phyloP scores from a whole-genome alignment of 2,888 invertebrate genomes.

The Ernsta delagoae region DNA sequence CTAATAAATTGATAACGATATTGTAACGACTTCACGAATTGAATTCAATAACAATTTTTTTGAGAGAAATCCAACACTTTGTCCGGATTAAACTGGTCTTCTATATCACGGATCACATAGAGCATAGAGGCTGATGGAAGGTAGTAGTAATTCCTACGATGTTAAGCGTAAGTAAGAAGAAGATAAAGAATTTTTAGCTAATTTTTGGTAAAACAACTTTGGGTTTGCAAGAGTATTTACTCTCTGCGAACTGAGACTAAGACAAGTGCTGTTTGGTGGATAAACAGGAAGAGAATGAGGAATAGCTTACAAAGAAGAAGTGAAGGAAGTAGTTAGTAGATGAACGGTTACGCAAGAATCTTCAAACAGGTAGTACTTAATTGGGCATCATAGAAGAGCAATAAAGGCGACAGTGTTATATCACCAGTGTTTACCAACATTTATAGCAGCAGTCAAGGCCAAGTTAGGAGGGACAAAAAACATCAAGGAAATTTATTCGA shows the following conservation, averaged over 20 bases:
- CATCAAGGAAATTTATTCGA: not conserved
- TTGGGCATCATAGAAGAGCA: not conserved
- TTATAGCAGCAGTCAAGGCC: not conserved
- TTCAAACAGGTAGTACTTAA: not conserved
- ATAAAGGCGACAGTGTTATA: not conserved
- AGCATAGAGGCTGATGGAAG: not conserved
- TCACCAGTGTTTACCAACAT: conserved; percentile 4
- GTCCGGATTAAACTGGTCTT: not conserved
- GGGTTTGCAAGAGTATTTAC: too few relatives aligned
- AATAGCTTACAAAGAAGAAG: too few relatives aligned
- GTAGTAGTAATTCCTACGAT: not conserved
- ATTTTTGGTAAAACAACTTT: too few relatives aligned
- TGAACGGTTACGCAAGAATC: not conserved
- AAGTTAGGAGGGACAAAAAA: not conserved
- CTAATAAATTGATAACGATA: not conserved
- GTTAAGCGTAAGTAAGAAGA: too few relatives aligned
- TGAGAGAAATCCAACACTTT: not conserved
- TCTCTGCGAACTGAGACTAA: too few relatives aligned
- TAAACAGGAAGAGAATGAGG: too few relatives aligned
- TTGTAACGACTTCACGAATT: too few relatives aligned
- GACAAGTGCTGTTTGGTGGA: too few relatives aligned
- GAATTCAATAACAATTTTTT: not conserved
- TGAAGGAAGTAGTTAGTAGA: too few relatives aligned
- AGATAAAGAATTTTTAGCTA: too few relatives aligned
- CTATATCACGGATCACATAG: not conserved